Evolutionary conservation across 2,888 invertebrate genomes (phyloP).

Genomic region (Drosophila nr. perissopoda): DNA sequence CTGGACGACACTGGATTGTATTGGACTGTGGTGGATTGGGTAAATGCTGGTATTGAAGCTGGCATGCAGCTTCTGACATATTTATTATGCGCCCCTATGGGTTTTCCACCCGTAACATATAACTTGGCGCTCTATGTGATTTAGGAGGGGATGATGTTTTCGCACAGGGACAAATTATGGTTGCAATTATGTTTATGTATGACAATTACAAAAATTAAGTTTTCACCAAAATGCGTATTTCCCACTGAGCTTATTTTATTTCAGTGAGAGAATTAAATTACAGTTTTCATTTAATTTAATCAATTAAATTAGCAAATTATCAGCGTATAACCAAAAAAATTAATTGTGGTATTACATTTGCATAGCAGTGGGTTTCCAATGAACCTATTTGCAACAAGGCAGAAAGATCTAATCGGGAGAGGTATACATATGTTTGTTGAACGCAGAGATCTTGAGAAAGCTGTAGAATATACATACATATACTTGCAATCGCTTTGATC

Average conservation of each 20-base stretch:
- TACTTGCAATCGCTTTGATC: too few species aligned
- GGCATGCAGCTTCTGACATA: conserved; percentile 34
- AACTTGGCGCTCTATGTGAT: conserved; percentile 10
- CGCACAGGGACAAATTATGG: neutral
- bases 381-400: neutral
- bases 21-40: conserved; percentile 15
- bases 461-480: too few species aligned
- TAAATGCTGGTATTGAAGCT: conserved; percentile 25
- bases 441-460: neutral
- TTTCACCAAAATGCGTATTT: neutral
- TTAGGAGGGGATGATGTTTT: conserved; percentile 14
- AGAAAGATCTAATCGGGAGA: neutral
- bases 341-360: neutral
- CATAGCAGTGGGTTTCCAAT: neutral
- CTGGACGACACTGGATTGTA: conserved; percentile 8
- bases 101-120: neutral
- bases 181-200: neutral
- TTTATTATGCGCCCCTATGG: conserved; percentile 30
- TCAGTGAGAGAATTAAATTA: neutral
- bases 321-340: neutral
- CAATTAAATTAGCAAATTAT: neutral
- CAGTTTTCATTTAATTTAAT: neutral
- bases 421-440: accelerated
- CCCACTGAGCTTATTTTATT: neutral
- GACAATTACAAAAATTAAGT: neutral